phyloP scores from a whole-genome alignment of 2,888 invertebrate species.

The Trissoscelio sp. region DNA sequence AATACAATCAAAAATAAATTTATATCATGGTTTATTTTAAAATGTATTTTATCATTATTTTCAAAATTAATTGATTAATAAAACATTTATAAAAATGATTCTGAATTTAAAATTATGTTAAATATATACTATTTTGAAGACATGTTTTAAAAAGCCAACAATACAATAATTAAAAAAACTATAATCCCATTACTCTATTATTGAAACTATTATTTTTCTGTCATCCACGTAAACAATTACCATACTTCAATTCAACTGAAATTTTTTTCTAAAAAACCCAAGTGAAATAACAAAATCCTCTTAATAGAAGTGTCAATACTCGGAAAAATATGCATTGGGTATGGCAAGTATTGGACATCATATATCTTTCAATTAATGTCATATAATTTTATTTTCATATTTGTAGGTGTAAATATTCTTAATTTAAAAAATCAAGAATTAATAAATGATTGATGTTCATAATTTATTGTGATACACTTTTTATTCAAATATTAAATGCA shows the following conservation, averaged over 20 bases:
- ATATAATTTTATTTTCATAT: slow-evolving; percentile 18
- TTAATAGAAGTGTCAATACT: slow-evolving; percentile 41
- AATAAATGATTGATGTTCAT: not conserved
- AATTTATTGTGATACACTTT: too few species aligned
- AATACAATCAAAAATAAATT: too few species aligned
- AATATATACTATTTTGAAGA: too few species aligned
- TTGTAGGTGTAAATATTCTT: slow-evolving; percentile 9
- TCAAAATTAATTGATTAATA: too few species aligned
- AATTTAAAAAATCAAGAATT: not conserved
- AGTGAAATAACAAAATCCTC: slow-evolving; percentile 35
- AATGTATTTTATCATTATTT: too few species aligned
- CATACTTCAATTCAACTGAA: not conserved
- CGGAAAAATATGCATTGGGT: slow-evolving; percentile 31
- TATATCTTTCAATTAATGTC: slow-evolving; percentile 32
- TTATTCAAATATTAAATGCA: too few species aligned
- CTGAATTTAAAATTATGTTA: too few species aligned
- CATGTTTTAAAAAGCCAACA: too few species aligned
- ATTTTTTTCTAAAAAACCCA: not conserved
- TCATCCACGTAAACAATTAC: not conserved
- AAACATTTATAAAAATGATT: too few species aligned
- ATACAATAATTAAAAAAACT: too few species aligned
- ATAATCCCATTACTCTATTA: too few species aligned
- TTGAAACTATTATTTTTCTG: slow-evolving; percentile 1
- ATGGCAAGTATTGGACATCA: slow-evolving; percentile 17
- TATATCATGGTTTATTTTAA: too few species aligned